These are phyloP conservation scores for Lasioglossum morio DNA, from an alignment of 2,888 invertebrate genomes.

Conservation along the genomic window DNA sequence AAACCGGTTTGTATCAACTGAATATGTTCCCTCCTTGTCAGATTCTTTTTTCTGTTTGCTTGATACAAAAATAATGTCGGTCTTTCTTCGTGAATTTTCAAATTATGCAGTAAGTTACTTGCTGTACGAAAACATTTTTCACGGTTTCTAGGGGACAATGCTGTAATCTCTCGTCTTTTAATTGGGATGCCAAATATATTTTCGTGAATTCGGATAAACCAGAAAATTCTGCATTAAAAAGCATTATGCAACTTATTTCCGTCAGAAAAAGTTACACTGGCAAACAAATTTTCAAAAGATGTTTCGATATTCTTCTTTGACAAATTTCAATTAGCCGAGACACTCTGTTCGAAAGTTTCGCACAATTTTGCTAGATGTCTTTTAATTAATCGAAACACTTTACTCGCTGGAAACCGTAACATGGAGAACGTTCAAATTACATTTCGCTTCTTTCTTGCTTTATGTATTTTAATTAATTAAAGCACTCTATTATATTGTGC, in stretches of 20 bases:
- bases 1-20: too few species aligned
- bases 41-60: too few species aligned
- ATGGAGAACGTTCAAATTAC: not conserved
- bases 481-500: not conserved
- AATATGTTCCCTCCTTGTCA: too few species aligned
- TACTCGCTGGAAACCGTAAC: not conserved
- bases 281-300: not conserved
- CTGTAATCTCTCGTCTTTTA: too few species aligned
- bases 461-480: slow-evolving; percentile 2
- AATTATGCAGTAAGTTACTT: too few species aligned
- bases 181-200: not conserved
- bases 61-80: not conserved
- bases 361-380: not conserved
- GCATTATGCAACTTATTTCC: not conserved
- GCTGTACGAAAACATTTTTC: too few species aligned
- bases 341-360: not conserved
- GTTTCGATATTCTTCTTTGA: not conserved
- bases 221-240: not conserved
- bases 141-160: not conserved
- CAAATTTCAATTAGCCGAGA: not conserved
- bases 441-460: not conserved
- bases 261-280: not conserved
- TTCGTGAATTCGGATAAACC: not conserved
- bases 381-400: slow-evolving; percentile 1
- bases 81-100: not conserved